Evolutionary conservation across 1,140 invertebrate genomes (phyloP).

Genomic region (Samia ricini): DNA sequence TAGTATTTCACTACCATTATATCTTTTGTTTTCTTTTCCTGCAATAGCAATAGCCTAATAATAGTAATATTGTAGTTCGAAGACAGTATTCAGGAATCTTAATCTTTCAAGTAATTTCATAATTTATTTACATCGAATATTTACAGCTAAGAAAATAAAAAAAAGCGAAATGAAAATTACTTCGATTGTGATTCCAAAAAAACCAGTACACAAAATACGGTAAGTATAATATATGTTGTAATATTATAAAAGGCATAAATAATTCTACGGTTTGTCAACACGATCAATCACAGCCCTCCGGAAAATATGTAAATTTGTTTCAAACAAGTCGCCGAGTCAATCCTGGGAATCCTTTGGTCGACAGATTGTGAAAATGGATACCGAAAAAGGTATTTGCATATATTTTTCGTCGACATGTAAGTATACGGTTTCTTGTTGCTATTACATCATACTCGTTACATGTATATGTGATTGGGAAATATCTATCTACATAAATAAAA

Average conservation of each 20-base stretch:
- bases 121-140: no score
- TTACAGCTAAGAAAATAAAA: no score
- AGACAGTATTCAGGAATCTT: no score
- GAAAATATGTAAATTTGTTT: constrained; percentile 50
- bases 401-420: constrained; percentile 15
- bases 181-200: neutral
- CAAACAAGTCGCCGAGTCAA: constrained; percentile 38
- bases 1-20: no score
- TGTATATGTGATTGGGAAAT: neutral
- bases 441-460: neutral
- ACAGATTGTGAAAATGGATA: constrained; percentile 23
- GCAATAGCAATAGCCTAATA: no score
- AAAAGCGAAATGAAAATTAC: neutral
- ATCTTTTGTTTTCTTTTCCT: no score
- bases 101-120: no score
- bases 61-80: no score
- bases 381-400: constrained; percentile 29
- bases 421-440: neutral
- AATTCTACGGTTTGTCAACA: constrained; percentile 5
- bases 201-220: neutral
- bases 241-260: neutral
- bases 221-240: neutral
- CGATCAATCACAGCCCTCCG: constrained; percentile 27
- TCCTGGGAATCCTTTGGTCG: constrained; percentile 25
- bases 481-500: no score